Evolutionary conservation across 2,113 vertebrate genomes (phyloP).

Genomic region (Anolis sagrei): DNA sequence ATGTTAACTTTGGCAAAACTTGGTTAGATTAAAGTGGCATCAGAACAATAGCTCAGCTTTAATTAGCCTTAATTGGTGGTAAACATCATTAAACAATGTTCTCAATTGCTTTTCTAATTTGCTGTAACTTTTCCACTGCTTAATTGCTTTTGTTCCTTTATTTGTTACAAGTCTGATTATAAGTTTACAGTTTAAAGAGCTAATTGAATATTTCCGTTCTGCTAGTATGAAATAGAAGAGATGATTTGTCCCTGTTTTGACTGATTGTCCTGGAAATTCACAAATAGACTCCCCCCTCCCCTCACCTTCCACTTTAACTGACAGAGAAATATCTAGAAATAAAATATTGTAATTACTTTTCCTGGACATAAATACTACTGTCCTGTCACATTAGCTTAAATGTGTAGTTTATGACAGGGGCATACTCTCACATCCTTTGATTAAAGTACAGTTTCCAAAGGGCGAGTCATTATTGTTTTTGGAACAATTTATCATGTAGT

Average conservation of each 20-base stretch:
- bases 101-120: neutral
- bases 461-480: no score
- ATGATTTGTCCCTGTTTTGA: neutral
- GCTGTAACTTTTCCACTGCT: neutral
- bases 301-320: no score
- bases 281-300: neutral
- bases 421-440: no score
- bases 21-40: neutral
- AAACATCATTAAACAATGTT: neutral
- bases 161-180: neutral
- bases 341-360: no score
- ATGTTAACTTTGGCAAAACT: neutral
- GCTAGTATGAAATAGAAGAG: neutral
- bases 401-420: no score
- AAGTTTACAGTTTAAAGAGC: neutral
- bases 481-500: no score
- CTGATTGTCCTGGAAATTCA: neutral
- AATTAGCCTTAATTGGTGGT: conserved; percentile 5
- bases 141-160: neutral
- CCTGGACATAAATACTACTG: no score
- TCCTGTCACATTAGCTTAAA: no score
- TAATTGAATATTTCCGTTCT: neutral
- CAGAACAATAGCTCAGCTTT: neutral
- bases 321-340: no score
- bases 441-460: no score